Conservation (phyloP, 2,888 invertebrate genomes). For the Trichacis sp. region DNA sequence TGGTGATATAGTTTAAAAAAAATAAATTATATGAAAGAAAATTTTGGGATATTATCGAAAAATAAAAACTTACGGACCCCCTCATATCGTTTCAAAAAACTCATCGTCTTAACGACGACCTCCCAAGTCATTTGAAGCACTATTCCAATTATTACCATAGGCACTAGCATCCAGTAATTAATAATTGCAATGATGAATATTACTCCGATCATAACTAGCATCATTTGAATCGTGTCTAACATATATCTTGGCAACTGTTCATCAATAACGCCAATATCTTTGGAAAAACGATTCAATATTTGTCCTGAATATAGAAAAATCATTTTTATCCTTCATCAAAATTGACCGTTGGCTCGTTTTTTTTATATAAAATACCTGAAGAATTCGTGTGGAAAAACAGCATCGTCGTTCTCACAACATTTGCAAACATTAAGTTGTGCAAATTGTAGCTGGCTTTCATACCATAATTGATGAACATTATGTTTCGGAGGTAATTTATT, state of each 20-base stretch:
- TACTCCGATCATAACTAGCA: constrained; percentile 68
- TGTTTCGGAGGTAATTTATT: constrained; percentile 47
- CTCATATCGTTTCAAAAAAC: constrained; percentile 78
- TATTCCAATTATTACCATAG: constrained; percentile 73
- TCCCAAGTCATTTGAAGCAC: constrained; percentile 75
- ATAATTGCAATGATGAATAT: constrained; percentile 70
- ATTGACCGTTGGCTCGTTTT: not conserved
- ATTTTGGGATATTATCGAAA: too few species aligned
- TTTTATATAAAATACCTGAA: not conserved
- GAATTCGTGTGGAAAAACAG: constrained; percentile 85
- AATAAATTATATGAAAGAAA: too few species aligned
- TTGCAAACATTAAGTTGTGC: constrained; percentile 87
- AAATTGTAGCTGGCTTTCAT: constrained; percentile 80
- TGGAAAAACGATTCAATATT: constrained; percentile 82
- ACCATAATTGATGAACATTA: constrained; percentile 46
- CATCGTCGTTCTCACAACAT: constrained; percentile 82
- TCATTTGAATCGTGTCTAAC: constrained; percentile 72
- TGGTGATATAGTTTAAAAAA: too few species aligned
- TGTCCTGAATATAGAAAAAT: constrained; percentile 60
- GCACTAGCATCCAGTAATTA: constrained; percentile 77
- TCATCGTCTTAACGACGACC: constrained; percentile 78
- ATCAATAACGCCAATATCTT: constrained; percentile 78
- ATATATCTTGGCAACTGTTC: constrained; percentile 72
- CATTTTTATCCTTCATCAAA: not conserved
- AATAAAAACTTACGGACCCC: constrained; percentile 67